Percentiles rank a stretch among this genome's conserved stretches.
Conservation (phyloP, 2,113 vertebrate genomes). For the Sigmodon hispidus region DNA sequence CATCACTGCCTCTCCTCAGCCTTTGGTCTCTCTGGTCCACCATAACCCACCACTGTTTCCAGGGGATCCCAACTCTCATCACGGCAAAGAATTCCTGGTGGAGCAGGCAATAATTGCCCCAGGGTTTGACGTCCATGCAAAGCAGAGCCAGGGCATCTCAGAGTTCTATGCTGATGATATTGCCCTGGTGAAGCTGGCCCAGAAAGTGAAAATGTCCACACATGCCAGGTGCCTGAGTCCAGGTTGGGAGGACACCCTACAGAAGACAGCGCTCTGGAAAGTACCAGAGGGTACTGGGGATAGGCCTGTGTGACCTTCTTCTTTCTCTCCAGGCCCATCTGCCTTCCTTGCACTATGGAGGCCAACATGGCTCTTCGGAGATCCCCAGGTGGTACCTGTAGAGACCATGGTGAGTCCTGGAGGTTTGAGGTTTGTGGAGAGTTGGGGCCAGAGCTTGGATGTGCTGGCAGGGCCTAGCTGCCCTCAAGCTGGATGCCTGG, state of each 20-base stretch:
- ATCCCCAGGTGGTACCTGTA: slow-evolving; percentile 67
- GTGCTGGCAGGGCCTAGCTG: not conserved
- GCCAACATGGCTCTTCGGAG: slow-evolving; percentile 79
- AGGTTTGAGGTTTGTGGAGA: not conserved
- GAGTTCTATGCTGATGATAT: slow-evolving; percentile 92
- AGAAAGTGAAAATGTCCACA: slow-evolving; percentile 83
- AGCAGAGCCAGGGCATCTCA: slow-evolving; percentile 82
- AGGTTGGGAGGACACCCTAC: not conserved
- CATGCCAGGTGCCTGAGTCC: slow-evolving; percentile 84
- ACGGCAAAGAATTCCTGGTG: slow-evolving; percentile 63
- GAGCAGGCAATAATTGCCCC: slow-evolving; percentile 79
- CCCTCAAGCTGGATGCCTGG: not conserved
- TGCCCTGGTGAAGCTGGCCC: slow-evolving; percentile 85
- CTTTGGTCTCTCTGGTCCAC: no score
- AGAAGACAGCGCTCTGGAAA: not conserved
- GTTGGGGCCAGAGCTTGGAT: not conserved
- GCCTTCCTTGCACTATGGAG: slow-evolving; percentile 80
- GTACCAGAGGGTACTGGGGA: rapidly evolving
- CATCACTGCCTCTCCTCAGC: not conserved
- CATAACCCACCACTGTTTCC: not conserved
- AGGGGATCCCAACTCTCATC: slow-evolving; percentile 64
- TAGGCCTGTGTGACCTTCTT: not conserved
- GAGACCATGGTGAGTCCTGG: slow-evolving; percentile 73
- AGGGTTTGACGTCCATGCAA: slow-evolving; percentile 79
- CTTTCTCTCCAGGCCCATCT: slow-evolving; percentile 78